These are phyloP conservation scores for Caranx melampygus DNA, from an alignment of 2,113 vertebrate genomes.

Conservation along the genomic window DNA sequence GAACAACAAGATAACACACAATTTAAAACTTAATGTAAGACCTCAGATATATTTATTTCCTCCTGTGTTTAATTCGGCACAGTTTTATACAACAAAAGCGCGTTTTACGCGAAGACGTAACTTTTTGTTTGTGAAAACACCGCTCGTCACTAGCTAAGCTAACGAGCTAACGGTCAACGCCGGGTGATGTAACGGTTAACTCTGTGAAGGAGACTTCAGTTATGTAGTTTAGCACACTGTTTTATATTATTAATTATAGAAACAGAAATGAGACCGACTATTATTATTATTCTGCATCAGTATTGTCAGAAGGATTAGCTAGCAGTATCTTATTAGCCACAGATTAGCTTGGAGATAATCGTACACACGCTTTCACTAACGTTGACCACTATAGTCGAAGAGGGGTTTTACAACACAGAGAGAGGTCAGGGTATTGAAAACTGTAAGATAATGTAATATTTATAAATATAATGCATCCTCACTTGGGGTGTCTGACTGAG, in stretches of 20 bases:
- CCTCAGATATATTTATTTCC: not conserved
- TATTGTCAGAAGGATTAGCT: not conserved
- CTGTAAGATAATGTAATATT: too few relatives aligned
- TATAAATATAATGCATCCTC: too few relatives aligned
- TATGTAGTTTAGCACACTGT: not conserved
- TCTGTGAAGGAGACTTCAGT: not conserved
- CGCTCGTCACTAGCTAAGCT: not conserved
- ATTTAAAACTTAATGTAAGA: rapidly evolving
- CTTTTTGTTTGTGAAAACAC: not conserved
- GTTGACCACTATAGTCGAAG: not conserved
- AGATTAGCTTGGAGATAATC: not conserved
- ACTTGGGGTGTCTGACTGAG: too few relatives aligned
- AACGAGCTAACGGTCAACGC: not conserved
- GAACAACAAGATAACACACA: rapidly evolving
- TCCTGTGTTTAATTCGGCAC: not conserved
- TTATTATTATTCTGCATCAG: not conserved
- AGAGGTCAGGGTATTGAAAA: not conserved
- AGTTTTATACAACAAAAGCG: rapidly evolving
- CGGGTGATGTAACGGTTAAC: not conserved
- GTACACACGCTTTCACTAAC: too few relatives aligned
- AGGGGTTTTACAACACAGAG: not conserved
- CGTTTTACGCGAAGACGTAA: not conserved
- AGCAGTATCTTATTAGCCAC: not conserved
- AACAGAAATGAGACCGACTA: not conserved
- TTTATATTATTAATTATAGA: not conserved